Conservation (phyloP, 2,113 vertebrate genomes). For the Istiophorus platypterus region DNA sequence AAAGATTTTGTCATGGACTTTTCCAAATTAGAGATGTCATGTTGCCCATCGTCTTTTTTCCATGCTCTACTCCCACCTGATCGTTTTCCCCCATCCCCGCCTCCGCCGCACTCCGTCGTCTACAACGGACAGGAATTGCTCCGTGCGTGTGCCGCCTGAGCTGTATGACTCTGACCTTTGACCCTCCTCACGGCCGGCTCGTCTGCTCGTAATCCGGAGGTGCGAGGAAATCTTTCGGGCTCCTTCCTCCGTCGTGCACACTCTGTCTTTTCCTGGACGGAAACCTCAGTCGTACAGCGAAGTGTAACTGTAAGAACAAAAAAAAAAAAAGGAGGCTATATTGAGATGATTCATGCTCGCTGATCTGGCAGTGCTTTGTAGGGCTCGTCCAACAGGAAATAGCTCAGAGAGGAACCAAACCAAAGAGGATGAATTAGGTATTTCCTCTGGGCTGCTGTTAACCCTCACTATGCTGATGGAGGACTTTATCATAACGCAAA, state of each 20-base stretch:
- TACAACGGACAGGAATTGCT: not conserved
- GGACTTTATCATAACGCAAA: not conserved
- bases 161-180: constrained; percentile 30
- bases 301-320: constrained; percentile 30
- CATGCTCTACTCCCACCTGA: not conserved
- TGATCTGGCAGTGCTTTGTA: constrained; percentile 60
- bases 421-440: constrained; percentile 75
- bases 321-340: not conserved
- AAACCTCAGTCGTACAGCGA: constrained; percentile 46
- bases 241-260: constrained; percentile 1
- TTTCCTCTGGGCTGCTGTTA: constrained; percentile 72
- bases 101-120: not conserved
- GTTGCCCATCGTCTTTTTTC: not conserved
- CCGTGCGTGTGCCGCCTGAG: not conserved
- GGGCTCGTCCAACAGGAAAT: constrained; percentile 77
- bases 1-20: no score
- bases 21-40: constrained; percentile 16
- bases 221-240: constrained; percentile 15
- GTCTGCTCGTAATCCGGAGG: constrained; percentile 26
- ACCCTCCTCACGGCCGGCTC: constrained; percentile 40
- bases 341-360: constrained; percentile 68
- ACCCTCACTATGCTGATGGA: constrained; percentile 52
- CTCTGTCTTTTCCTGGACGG: constrained; percentile 41
- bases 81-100: not conserved
- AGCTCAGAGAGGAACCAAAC: constrained; percentile 66